phyloP scores from a whole-genome alignment of 2,113 vertebrate genomes.

The Sylvia atricapilla region DNA sequence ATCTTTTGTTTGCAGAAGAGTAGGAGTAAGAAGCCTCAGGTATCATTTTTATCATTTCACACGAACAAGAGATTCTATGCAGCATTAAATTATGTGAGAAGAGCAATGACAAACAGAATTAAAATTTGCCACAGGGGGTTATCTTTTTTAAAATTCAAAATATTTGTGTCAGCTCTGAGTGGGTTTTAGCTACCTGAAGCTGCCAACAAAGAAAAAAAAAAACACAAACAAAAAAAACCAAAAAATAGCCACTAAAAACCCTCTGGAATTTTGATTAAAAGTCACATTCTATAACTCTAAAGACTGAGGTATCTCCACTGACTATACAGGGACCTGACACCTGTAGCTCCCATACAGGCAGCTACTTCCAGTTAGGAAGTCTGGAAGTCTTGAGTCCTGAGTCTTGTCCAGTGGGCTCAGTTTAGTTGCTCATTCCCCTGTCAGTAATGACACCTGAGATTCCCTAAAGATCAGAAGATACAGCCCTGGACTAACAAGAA shows the following conservation, averaged over 20 bases:
- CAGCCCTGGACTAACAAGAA: accelerated
- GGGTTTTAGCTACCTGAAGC: not conserved
- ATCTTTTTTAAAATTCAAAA: not conserved
- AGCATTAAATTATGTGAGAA: not conserved
- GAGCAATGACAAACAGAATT: not conserved
- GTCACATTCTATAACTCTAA: too few relatives aligned
- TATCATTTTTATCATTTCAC: not conserved
- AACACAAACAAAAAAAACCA: not conserved
- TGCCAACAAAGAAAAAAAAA: not conserved
- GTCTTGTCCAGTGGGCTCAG: not conserved
- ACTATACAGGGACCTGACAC: not conserved
- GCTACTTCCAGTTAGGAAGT: not conserved
- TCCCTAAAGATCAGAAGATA: not conserved
- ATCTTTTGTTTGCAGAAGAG: not conserved
- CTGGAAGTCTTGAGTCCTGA: not conserved
- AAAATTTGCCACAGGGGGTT: not conserved
- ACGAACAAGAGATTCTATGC: not conserved
- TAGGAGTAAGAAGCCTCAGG: not conserved
- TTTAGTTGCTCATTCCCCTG: not conserved
- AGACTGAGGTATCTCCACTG: not conserved
- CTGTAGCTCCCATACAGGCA: not conserved
- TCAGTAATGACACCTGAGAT: not conserved
- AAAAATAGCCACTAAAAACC: not conserved
- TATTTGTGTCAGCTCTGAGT: not conserved
- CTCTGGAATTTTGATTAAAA: not conserved